These are phyloP conservation scores for Platysternon megacephalum DNA, from an alignment of 2,113 vertebrate species.

Conservation along the genomic window DNA sequence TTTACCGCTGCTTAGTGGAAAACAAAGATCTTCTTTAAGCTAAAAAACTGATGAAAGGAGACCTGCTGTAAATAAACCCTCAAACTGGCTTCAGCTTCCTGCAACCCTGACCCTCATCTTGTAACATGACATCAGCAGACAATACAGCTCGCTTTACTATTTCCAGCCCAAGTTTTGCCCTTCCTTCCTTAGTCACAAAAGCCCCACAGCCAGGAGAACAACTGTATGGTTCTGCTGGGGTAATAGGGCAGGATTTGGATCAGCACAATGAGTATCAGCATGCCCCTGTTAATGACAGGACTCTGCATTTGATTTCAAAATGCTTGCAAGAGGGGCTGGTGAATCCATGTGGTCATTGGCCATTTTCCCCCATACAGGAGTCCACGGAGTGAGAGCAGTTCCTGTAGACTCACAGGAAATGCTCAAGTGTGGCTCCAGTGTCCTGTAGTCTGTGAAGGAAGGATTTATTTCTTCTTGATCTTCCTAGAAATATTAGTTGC, in stretches of 20 bases:
- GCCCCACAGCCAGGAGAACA: not conserved
- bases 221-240: not conserved
- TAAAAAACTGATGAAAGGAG: not conserved
- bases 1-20: not conserved
- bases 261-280: not conserved
- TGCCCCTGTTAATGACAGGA: not conserved
- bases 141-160: not conserved
- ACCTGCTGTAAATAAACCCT: not conserved
- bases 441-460: accelerated
- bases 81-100: not conserved
- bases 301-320: not conserved
- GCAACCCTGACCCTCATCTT: not conserved
- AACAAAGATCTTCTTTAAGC: not conserved
- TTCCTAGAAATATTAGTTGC: not conserved
- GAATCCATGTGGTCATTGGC: not conserved
- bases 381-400: not conserved
- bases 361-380: not conserved
- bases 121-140: not conserved
- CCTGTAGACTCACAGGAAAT: not conserved
- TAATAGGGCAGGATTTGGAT: not conserved
- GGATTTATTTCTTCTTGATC: not conserved
- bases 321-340: not conserved
- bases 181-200: not conserved
- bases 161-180: not conserved
- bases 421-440: not conserved